phyloP scores from a whole-genome alignment of 2,797 vertebrate genomes.

The Lepilemur ruficaudatus region DNA sequence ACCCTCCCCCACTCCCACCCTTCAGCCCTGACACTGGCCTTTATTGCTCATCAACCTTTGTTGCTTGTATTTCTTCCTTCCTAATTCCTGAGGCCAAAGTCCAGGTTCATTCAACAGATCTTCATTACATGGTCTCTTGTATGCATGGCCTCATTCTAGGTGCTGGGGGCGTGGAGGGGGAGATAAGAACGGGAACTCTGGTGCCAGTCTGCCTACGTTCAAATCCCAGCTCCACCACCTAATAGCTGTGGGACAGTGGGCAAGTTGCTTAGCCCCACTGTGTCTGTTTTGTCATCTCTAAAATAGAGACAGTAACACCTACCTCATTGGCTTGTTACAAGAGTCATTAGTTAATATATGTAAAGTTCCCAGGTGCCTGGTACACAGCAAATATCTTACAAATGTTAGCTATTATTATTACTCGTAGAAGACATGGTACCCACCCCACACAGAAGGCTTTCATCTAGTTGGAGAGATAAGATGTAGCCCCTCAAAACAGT shows the following conservation, averaged over 20 bases:
- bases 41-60: background rate
- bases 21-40: background rate
- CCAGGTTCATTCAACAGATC: background rate
- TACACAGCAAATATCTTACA: background rate
- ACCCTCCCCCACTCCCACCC: background rate
- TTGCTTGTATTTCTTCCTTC: background rate
- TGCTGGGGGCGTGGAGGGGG: background rate
- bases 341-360: background rate
- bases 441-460: background rate
- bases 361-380: background rate
- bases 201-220: background rate
- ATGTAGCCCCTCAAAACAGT: background rate
- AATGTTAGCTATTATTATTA: background rate
- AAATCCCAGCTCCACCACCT: background rate
- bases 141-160: background rate
- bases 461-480: background rate
- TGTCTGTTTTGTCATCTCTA: background rate
- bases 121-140: background rate
- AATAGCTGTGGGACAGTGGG: background rate
- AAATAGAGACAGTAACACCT: background rate
- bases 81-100: background rate
- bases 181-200: background rate
- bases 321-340: background rate
- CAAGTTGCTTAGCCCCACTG: background rate
- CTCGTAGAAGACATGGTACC: background rate